Evolutionary conservation across 2,888 invertebrate genomes (phyloP), one percentile per base, ranked within the genome.

Genomic region (Coleophora deauratella): DNA sequence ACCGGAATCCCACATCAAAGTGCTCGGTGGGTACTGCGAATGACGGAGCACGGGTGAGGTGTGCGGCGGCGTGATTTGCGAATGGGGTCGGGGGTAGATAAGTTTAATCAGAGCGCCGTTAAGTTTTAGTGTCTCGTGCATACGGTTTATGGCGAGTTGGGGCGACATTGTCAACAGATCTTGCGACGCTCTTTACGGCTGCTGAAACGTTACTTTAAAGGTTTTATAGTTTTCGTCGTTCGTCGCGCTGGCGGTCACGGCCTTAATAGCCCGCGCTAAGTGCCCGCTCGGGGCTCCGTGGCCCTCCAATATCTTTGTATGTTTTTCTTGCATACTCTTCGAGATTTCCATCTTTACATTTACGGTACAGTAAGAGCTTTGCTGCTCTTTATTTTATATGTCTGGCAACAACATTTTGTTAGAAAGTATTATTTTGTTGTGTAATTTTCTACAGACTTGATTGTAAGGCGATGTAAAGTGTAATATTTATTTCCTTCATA

Each of bases 131-230:
- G 69, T 70, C 62, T 76, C 81, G 69, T 84, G 84, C 85, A 84
- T 84, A 82, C 81, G 81, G 71, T 84, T 84, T 85, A 85, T 79
- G 64, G 81, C 70, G 77, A 73, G 62, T 63, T 57, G 68, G 69
- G 73, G 73, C 77, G 81, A 85, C 85, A 84, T 84, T 85, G 85
- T 85, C 85, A 82, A 85, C 82, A 84, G 82, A 84, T 82, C 84
- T 79, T 72, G 80, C 76, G 76, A 76, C 76, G 74, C 77, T 81
- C 84, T 84, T 85, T 84, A 85, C 81, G 68, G 80, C 81, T 79
- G 77, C 76, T 81, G 82, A 81, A 84, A 84, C 78, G 82, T 78
- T 82, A 77, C 81, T 84, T 84, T 84, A 84, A 82, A 81, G 72
- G 80, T 85, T 85, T 85, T 85, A 85, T 85, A 84, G 84, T 84